A percentile compares a stretch with the other conserved stretches of the same genome.
phyloP scores from a whole-genome alignment of 53 echinoderm and acorn worm genomes.

The Apostichopus leukothele region DNA sequence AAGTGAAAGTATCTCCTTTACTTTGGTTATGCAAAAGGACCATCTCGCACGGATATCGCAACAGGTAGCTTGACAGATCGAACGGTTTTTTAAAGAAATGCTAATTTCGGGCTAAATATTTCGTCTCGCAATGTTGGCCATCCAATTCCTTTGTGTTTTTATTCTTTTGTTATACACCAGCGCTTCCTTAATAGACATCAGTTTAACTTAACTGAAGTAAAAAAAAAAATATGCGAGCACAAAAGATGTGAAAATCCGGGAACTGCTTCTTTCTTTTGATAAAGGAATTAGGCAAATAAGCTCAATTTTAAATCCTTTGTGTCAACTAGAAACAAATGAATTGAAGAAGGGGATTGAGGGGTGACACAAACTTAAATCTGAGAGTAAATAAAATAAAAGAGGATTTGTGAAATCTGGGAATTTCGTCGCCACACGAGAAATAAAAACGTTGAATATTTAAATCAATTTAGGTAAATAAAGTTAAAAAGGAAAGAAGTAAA shows the following conservation, averaged over 20 bases:
- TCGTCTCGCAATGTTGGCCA: neutral
- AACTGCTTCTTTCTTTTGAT: neutral
- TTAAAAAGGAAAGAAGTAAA: too few species aligned
- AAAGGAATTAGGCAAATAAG: constrained; percentile 6
- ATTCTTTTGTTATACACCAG: constrained; percentile 20
- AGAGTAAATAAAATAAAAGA: too few species aligned
- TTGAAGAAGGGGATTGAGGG: too few species aligned
- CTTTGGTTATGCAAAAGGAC: too few species aligned
- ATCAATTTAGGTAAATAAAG: too few species aligned
- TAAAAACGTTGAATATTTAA: too few species aligned
- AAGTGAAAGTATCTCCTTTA: too few species aligned
- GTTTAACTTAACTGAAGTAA: neutral
- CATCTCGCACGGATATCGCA: too few species aligned
- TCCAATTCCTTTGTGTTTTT: neutral
- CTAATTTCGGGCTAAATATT: neutral
- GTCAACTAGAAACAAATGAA: neutral
- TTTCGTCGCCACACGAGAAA: too few species aligned
- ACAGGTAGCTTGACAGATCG: neutral
- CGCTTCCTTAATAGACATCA: constrained; percentile 13
- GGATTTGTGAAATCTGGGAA: too few species aligned
- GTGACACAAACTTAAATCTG: too few species aligned
- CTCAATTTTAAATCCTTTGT: neutral
- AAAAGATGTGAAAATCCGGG: neutral
- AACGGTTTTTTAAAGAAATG: neutral
- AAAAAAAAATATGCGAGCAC: too few species aligned